phyloP scores from a whole-genome alignment of 1,140 invertebrate genomes.

The Oryctes rhinoceros region DNA sequence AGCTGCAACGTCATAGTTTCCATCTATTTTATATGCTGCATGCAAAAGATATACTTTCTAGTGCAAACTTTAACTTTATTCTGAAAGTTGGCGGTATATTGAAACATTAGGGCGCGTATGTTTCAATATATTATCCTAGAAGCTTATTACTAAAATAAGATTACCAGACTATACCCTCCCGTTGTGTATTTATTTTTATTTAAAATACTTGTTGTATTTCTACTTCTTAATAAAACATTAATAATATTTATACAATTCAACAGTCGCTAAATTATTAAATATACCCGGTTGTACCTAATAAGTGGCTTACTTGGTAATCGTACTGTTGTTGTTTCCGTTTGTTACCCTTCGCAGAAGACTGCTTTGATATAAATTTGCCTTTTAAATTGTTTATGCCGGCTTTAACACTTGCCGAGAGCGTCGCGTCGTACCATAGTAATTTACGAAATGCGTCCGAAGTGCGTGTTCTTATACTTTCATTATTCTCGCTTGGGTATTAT shows the following conservation, averaged over 20 bases:
- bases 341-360: not conserved
- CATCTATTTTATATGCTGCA: no score
- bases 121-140: no score
- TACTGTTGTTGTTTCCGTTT: not conserved
- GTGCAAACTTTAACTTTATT: no score
- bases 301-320: not conserved
- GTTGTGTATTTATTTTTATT: no score
- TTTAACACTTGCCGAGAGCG: not conserved
- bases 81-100: no score
- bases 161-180: no score
- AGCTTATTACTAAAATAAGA: no score
- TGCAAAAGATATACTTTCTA: no score
- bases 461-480: constrained; percentile 1
- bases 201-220: no score
- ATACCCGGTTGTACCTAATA: not conserved
- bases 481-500: constrained; percentile 4
- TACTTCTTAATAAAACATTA: no score
- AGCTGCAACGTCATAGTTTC: no score
- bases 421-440: not conserved
- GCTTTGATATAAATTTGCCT: not conserved
- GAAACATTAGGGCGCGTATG: no score
- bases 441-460: constrained; percentile 10
- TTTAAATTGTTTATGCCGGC: not conserved
- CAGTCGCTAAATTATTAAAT: not conserved
- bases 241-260: not conserved